phyloP scores from a whole-genome alignment of 2,113 vertebrate species.

The Trichechus manatus region DNA sequence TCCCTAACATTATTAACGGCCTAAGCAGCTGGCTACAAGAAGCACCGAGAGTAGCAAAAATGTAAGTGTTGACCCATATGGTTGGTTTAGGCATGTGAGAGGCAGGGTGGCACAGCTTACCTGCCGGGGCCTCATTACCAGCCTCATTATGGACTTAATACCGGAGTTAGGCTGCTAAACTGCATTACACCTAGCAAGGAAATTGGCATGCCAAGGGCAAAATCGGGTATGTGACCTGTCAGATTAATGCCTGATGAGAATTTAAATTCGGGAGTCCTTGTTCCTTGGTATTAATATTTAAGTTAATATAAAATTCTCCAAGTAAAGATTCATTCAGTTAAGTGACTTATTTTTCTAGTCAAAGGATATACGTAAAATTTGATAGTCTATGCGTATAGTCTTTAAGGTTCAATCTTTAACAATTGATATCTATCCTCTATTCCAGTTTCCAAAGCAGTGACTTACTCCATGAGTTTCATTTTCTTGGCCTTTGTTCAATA shows the following conservation, averaged over 20 bases:
- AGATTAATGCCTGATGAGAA: neutral
- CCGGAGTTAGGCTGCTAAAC: neutral
- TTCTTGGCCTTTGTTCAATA: neutral
- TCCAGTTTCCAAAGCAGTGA: neutral
- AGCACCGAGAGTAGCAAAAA: rapidly evolving
- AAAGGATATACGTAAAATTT: neutral
- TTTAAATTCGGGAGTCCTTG: neutral
- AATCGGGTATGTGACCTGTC: neutral
- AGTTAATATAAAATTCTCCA: neutral
- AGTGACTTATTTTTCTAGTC: neutral
- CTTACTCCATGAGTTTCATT: neutral
- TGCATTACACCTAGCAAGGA: neutral
- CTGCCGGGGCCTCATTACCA: neutral
- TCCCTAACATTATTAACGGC: neutral
- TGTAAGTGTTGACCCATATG: neutral
- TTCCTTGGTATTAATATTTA: neutral
- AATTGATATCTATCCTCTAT: neutral
- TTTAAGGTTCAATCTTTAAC: neutral
- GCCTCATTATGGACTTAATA: neutral
- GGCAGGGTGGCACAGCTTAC: rapidly evolving
- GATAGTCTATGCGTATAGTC: neutral
- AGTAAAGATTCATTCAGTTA: neutral
- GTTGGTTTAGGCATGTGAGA: neutral
- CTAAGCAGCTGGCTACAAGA: neutral
- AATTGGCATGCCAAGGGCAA: neutral